Evolutionary conservation across 1,140 invertebrate species (phyloP).

Genomic region (Brachionus rotundiformis): DNA sequence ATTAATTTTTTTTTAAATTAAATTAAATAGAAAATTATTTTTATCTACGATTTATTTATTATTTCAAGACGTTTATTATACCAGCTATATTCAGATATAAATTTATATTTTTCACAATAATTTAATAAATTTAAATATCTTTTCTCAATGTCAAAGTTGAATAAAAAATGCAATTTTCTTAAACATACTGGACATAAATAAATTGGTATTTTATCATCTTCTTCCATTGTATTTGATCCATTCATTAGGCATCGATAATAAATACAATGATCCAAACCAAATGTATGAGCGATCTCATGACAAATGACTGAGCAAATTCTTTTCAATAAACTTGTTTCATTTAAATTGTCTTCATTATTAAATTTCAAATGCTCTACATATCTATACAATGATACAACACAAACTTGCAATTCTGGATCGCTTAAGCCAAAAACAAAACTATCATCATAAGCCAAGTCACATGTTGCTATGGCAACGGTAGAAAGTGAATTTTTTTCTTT

Average conservation of each 20-base stretch:
- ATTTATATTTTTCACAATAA: slow-evolving; percentile 54
- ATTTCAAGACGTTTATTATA: no score
- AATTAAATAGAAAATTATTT: no score
- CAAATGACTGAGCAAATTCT: slow-evolving; percentile 55
- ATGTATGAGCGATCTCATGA: slow-evolving; percentile 58
- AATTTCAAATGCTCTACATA: no score
- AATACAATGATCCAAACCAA: slow-evolving; percentile 57
- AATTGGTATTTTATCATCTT: slow-evolving; percentile 56
- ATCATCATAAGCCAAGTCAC: neutral
- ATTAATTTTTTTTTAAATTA: no score
- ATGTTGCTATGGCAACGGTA: neutral
- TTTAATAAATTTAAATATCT: slow-evolving; percentile 23
- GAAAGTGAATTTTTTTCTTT: neutral
- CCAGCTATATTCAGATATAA: no score
- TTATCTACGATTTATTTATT: no score
- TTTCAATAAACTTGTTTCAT: slow-evolving; percentile 52
- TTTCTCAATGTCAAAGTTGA: neutral
- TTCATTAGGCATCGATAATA: slow-evolving; percentile 59
- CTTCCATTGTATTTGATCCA: slow-evolving; percentile 56
- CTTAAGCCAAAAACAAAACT: neutral
- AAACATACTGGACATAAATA: slow-evolving; percentile 59
- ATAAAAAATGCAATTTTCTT: slow-evolving; percentile 55
- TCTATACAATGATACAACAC: neutral
- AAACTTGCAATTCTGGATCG: neutral
- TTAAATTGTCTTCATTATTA: neutral